Evolutionary conservation across 53 echinoderm and acorn worm genomes (phyloP), one percentile per base, ranked within the genome.

Genomic region (Paracentrotus lividus): DNA sequence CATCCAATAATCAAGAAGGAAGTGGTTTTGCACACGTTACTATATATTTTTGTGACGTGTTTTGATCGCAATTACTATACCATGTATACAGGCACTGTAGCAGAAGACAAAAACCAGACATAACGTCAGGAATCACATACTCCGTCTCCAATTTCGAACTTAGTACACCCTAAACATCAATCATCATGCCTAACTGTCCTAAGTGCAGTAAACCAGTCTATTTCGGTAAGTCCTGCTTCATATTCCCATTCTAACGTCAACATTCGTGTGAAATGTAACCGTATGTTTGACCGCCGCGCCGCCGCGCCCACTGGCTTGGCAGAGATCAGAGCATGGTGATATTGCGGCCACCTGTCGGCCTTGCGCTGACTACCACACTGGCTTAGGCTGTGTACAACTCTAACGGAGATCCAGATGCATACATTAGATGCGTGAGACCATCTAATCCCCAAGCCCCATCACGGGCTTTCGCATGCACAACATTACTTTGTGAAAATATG

Each of bases 121-220:
- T n/a, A 23, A 66, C 24, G 15, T 32, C 32, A 66, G 61, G n/a
- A 60, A 7, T 66, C 32, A 9, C 66, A 10, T 9, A n/a, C n/a
- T 24, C 33, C 31, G 58, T 52, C 18, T 58, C 20, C 21, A 21
- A 66, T 66, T 7, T 66, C 2, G 33, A 32, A 32, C 31, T 29
- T 65, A 7, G 16, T 15, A 16, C 29, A 26, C 9, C 21, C 21
- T 31, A 66, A 33, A 66, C 66, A 66, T 27, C 66, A 29, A 66
- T 8, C 66, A 66, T 32, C 66, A 66, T 66, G 66, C 66, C 66
- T 66, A 66, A 66, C 66, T 66, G 66, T 66, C 66, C 66, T 10
- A 66, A 66, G 66, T 66, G 66, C 7, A 66, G 8, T 32, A 66
- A 66, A 66, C 8, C 66, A 29, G 66, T 66, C 31, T 66, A 66